phyloP scores from a whole-genome alignment of 2,797 vertebrate genomes.

The Myripristis jacobus region DNA sequence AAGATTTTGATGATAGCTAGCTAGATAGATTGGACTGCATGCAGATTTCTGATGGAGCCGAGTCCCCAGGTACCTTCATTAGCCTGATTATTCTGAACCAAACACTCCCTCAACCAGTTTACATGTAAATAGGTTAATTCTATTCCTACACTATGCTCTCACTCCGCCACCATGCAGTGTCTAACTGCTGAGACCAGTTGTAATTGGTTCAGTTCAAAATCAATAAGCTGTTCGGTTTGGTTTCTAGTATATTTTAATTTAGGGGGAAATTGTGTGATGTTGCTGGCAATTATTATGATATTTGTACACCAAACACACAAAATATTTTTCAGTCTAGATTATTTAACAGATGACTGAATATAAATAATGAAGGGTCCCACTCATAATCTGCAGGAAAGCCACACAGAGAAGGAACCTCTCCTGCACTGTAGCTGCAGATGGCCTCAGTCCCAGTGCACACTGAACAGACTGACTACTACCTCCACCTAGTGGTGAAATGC shows the following conservation, averaged over 20 bases:
- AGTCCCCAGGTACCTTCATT: conserved; percentile 75
- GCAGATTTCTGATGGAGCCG: conserved; percentile 58
- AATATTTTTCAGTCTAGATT: not conserved
- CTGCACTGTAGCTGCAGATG: not conserved
- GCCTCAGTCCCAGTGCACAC: not conserved
- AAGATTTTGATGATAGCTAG: conserved; percentile 55
- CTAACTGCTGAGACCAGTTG: conserved; percentile 23
- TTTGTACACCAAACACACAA: not conserved
- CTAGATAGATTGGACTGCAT: conserved; percentile 52
- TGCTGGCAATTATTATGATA: not conserved
- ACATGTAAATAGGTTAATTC: conserved; percentile 75
- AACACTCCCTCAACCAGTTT: conserved; percentile 66
- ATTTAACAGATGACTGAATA: too few species aligned
- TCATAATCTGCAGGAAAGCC: not conserved
- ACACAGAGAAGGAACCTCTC: not conserved
- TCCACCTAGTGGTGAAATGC: conserved; percentile 53
- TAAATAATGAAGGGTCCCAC: too few species aligned
- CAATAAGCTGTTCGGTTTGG: too few species aligned
- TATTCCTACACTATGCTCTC: conserved; percentile 54
- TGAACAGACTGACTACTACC: conserved; percentile 16
- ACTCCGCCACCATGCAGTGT: conserved; percentile 26
- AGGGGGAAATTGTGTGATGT: not conserved
- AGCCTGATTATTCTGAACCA: conserved; percentile 77
- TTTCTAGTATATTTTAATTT: not conserved
- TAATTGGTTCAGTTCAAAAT: conserved; percentile 2